These are phyloP conservation scores for Calameuta idolon DNA, from an alignment of 2,888 invertebrate species.

Conservation along the genomic window DNA sequence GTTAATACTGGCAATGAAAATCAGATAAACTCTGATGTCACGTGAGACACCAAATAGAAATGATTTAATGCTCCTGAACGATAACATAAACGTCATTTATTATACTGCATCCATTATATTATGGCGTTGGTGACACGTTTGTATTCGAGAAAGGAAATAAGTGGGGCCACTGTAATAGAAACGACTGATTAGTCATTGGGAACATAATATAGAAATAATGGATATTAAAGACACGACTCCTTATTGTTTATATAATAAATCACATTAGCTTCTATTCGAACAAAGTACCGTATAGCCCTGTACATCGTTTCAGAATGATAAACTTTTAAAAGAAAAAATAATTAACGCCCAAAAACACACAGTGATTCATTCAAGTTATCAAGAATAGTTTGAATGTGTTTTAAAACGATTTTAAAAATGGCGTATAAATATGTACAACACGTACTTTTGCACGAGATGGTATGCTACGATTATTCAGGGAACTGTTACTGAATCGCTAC, in stretches of 20 bases:
- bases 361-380: background rate
- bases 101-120: background rate
- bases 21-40: background rate
- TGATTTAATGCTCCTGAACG: background rate
- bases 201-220: background rate
- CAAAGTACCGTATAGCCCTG: background rate
- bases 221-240: background rate
- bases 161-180: background rate
- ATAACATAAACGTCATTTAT: background rate
- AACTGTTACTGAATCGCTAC: slow-evolving; percentile 36
- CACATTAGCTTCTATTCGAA: background rate
- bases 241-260: background rate
- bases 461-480: slow-evolving; percentile 30
- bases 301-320: background rate
- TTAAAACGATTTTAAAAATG: background rate
- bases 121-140: background rate
- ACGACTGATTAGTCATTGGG: background rate
- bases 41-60: background rate
- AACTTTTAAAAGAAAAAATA: slow-evolving; percentile 11
- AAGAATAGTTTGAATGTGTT: background rate
- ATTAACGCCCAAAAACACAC: background rate
- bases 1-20: background rate
- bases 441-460: slow-evolving; percentile 16
- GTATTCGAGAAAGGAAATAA: background rate
- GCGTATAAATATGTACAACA: background rate